These are phyloP conservation scores for Aphidoletes aphidimyza DNA, from an alignment of 2,888 invertebrate genomes.

Conservation along the genomic window DNA sequence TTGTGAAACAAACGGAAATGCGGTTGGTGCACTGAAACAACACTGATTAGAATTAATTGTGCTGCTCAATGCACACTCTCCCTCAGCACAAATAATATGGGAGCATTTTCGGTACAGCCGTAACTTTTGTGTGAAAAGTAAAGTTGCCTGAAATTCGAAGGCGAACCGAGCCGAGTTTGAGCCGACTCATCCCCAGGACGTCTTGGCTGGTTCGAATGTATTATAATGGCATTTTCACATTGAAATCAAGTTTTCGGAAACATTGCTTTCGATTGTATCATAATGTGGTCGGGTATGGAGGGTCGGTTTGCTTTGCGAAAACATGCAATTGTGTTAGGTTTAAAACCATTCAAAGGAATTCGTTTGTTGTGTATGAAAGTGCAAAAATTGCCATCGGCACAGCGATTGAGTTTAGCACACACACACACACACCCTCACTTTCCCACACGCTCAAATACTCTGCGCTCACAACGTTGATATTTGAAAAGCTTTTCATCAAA, in stretches of 20 bases:
- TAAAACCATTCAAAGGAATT: background rate
- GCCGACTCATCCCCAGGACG: no score
- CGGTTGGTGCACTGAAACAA: constrained; percentile 45
- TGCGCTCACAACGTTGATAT: background rate
- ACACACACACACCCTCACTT: no score
- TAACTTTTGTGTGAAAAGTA: no score
- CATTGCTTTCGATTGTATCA: constrained; percentile 24
- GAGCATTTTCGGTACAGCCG: no score
- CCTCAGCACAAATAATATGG: no score
- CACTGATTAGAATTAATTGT: constrained; percentile 48
- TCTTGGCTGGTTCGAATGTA: background rate
- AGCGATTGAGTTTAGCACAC: background rate
- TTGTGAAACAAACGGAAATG: constrained; percentile 40
- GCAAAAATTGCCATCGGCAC: background rate
- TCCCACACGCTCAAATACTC: no score
- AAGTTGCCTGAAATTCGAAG: no score
- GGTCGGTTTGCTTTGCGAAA: background rate
- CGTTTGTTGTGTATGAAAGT: background rate
- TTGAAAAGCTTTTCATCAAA: constrained; percentile 15
- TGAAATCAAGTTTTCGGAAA: background rate
- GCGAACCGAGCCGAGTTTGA: no score
- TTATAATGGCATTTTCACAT: constrained; percentile 7
- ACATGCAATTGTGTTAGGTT: background rate
- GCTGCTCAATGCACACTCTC: background rate
- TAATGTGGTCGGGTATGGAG: constrained; percentile 19